Evolutionary conservation across 2,888 invertebrate species (phyloP), one percentile per base, ranked within the genome.

Genomic region (Oligia fasciuncula): DNA sequence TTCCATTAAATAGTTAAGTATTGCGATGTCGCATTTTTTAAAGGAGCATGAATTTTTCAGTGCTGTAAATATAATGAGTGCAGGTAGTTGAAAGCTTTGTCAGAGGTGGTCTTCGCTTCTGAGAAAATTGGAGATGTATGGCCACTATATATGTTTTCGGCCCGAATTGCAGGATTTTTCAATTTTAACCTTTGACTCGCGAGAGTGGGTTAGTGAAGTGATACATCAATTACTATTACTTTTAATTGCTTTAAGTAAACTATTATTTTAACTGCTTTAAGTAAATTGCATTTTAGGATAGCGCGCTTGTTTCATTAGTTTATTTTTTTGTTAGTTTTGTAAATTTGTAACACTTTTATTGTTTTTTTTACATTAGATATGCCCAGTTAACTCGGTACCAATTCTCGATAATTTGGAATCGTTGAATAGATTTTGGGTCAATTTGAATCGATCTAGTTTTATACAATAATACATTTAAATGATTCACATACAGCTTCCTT

Each of bases 61-160:
- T 89, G 90, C 87, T 95, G 94, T 95, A 95, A 88, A 94, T 94
- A 94, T 87, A 82, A 81, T 79, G 80, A 70, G 91, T 88, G 90
- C 90, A 90, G 90, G 90, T 91, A 92, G 91, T 91, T 90, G 88
- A 91, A 90, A 90, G 92, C 90, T 92, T 91, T 87, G 89, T 86
- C 84, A 73, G 89, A 84, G 79, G 90, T 87, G 87, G 87, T 85
- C 87, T 80, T 80, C 81, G 86, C 80, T 86, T 87, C 86, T 78
- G 91, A 93, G 91, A 91, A 91, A 91, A 91, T 91, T 91, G 92
- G 92, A 92, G 93, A 92, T 92, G 93, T 93, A 91, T 93, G 97
- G 97, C 97, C 97, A 95, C 94, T 94, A 93, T 95, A 97, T 97
- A 97, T 97, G 97, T 97, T 97, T 96, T 96, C 95, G 97, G 97